Base-by-base conservation (phyloP, 2,888 invertebrate species). In the Eupithecia pulchellata region DNA sequence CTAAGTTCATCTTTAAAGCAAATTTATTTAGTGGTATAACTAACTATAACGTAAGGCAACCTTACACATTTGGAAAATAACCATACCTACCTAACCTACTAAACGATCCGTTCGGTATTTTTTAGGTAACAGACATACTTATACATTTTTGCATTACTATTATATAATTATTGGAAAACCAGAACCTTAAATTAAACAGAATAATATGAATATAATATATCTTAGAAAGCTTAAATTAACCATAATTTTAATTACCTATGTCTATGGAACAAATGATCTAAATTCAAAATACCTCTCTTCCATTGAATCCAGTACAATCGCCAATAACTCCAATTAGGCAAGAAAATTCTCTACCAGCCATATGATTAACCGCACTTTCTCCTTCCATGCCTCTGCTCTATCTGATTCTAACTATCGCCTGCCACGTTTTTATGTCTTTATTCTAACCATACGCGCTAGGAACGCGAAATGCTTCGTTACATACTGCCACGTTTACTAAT, bases 331-430 rank as follows among this genome's bases (percentile, higher is more conserved):
- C 60, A 42, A 69, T 72, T 66, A 72, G 62, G 65, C 58, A 64
- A 64, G 55, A 32, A 61, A 57, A 69, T 69, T 72, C 42, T 67
- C 64, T 55, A 58, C 68, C 62, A 60, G 34, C 68, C 57, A 25
- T 69, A 64, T 67, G 74, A 72, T 72, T 75, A 76, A 57, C 63
- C 71, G 64, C 57, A 72, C 77, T 77, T 77, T 77, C 77, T 75
- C 76, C 69, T 65, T 70, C 74, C 71, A 68, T 68, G 62, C 62
- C 61, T 69, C 66, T 32, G 17, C 64, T 63, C 47, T 71, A 75
- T 73, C 73, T 27, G 74, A 73, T 75, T 65, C 66, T 29, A 63
- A 66, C 52, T 47, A 71, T 62, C 34, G 55, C 57, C 60, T 14
- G 17, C 66, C 68, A 67, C 72, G 71, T 67, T 74, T 67, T 68